Conservation (phyloP, 2,113 vertebrate genomes). For the Podiceps cristatus region DNA sequence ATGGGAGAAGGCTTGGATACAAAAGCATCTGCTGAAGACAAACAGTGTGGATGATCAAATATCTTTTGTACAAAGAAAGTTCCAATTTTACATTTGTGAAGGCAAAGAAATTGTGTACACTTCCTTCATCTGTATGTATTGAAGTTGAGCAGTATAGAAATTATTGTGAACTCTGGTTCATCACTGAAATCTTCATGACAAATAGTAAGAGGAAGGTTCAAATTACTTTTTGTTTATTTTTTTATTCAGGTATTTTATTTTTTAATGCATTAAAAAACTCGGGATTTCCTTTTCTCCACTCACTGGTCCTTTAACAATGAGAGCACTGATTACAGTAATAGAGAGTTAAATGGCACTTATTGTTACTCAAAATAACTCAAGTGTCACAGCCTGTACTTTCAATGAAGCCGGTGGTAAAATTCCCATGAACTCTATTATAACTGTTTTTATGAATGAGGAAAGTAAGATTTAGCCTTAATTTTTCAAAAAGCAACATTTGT, state of each 20-base stretch:
- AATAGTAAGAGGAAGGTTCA: not conserved
- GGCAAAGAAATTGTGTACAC: not conserved
- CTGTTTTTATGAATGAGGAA: not conserved
- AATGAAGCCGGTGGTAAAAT: not conserved
- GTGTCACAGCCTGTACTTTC: not conserved
- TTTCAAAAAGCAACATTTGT: not conserved
- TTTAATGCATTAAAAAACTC: not conserved
- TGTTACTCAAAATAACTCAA: not conserved
- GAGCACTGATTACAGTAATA: not conserved
- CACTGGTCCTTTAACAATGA: not conserved
- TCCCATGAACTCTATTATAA: not conserved
- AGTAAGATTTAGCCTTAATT: not conserved
- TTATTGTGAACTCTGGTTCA: not conserved
- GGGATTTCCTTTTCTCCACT: not conserved
- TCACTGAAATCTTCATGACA: not conserved
- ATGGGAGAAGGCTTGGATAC: not conserved
- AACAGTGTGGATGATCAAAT: not conserved
- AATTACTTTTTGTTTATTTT: not conserved
- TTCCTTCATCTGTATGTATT: not conserved
- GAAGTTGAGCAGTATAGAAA: not conserved
- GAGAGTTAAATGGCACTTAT: not conserved
- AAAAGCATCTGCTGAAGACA: slow-evolving; percentile 2
- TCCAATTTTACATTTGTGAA: slow-evolving; percentile 20
- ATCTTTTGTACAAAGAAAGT: not conserved
- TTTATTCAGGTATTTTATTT: not conserved